Base-by-base conservation (phyloP, 2,888 invertebrate species). In the Tolmerus cingulatus region DNA sequence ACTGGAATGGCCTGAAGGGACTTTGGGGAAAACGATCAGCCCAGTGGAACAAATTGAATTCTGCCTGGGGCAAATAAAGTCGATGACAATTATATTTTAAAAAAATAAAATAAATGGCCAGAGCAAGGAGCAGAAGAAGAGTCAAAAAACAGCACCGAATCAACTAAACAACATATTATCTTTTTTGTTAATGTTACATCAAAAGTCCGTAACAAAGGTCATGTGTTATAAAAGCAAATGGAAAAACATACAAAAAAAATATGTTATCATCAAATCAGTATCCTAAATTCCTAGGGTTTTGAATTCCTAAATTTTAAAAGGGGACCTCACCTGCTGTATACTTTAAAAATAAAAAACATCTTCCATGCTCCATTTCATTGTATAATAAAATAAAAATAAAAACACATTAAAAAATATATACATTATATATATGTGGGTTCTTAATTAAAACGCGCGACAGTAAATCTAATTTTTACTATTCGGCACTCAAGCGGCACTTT, bases 1-100 rank as follows among this genome's bases (percentile, higher is more conserved):
- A 40, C 91, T 96, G 96, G 96, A 96, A 95, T 91, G 96, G 96
- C 92, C 93, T 96, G 90, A 95, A 96, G 92, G 96, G 96, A 88
- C 95, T 96, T 92, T 96, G 96, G 96, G 96, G 96, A 90, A 96
- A 96, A 92, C 94, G 96, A 88, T 89, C 90, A 5, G 79, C 89
- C 5, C 93, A 92, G 88, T 93, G 92, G 93, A 91, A 91, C 79
- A 92, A 92, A 90, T 89, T 93, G 77, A 91, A 92, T 46, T 91
- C 91, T 2, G 92, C 91, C 30, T 93, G 93, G 93, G 93, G 93
- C 84, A 93, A 93, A 88, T 91, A 93, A 34, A 79, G 86, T 89
- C 88, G 87, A 9, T 12, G 9, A 51, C n/a, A 51, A 7, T n/a
- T 16, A 46, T 46, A 46, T 34, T 34, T 7, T 7, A 34, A 34